Base-by-base conservation (phyloP, 2,113 vertebrate genomes). In the Oreochromis spilurus region DNA sequence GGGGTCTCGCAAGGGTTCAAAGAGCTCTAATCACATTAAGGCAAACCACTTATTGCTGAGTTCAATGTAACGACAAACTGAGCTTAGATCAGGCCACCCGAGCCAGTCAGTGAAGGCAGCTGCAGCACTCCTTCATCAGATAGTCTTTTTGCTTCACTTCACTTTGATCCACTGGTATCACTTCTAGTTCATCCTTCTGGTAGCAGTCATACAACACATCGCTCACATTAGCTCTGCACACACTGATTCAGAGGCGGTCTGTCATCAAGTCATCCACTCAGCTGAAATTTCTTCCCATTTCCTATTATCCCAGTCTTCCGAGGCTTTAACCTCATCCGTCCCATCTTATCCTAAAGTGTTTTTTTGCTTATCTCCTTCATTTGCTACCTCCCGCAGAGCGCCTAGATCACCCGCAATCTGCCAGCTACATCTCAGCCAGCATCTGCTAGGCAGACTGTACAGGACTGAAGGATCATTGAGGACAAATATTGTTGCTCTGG, bases 21-120 rank as follows among this genome's bases (percentile, higher is more conserved):
- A 91, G 84, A 90, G 87, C 82, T 48, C 88, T 93, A 94, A 95
- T 95, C 95, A 93, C 88, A 95, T 95, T 93, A 94, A 95, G 84
- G 89, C 89, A 89, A 95, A 89, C 90, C 92, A 93, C 93, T 95
- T 87, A 85, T 70, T 50, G 79, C 91, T 50, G 57, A 87, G 88
- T 88, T 89, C 88, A 84, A 62, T 92, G 83, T 86, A 70, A 90
- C 81, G 36, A 67, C 80, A 79, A 92, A 88, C 92, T 77, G 91
- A 92, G 91, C 92, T 90, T 83, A 53, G 93, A 93, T 92, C 85
- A 85, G 89, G 85, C 55, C 53, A 36, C 67, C 62, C 7, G 9
- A 79, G 84, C 83, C 87, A 57, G 81, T 93, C 82, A 93, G 84
- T 85, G 55, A 34, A 92, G 84, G 89, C 90, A 81, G 48, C 75